Evolutionary conservation across 2,113 vertebrate species (phyloP).

Genomic region (Merops nubicus): DNA sequence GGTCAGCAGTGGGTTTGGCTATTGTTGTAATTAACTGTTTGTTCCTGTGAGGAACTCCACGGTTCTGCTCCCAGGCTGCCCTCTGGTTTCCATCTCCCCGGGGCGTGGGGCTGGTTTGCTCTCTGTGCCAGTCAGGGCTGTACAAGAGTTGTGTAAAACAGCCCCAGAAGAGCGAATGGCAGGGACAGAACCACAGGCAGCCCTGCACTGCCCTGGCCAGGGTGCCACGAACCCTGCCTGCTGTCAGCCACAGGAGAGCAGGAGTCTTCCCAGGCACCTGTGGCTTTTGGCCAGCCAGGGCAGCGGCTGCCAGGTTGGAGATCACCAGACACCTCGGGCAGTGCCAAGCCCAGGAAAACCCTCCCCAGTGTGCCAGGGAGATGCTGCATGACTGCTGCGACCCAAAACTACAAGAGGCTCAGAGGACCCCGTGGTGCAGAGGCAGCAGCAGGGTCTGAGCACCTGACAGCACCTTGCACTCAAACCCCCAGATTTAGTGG

Average conservation of each 20-base stretch:
- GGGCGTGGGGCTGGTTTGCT: rapidly evolving
- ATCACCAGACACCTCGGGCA: not conserved
- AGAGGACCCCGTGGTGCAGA: rapidly evolving
- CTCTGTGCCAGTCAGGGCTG: rapidly evolving
- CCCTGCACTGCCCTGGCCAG: not conserved
- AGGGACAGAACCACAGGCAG: rapidly evolving
- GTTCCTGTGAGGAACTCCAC: not conserved
- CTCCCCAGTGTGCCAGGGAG: not conserved
- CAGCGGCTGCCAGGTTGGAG: not conserved
- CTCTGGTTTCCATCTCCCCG: not conserved
- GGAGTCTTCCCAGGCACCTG: not conserved
- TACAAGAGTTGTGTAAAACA: not conserved
- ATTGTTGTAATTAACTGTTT: not conserved
- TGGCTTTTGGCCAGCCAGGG: not conserved
- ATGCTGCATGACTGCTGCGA: not conserved
- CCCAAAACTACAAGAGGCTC: not conserved
- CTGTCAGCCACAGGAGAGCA: rapidly evolving
- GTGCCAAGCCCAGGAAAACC: not conserved
- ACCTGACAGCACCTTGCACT: not conserved
- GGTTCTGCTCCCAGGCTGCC: not conserved
- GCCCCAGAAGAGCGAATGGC: not conserved
- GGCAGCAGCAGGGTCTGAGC: not conserved
- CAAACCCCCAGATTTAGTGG: not conserved
- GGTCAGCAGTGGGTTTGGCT: not conserved
- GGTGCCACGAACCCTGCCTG: not conserved